phyloP scores from a whole-genome alignment of 2,113 vertebrate species.

The Triplophysa rosa region DNA sequence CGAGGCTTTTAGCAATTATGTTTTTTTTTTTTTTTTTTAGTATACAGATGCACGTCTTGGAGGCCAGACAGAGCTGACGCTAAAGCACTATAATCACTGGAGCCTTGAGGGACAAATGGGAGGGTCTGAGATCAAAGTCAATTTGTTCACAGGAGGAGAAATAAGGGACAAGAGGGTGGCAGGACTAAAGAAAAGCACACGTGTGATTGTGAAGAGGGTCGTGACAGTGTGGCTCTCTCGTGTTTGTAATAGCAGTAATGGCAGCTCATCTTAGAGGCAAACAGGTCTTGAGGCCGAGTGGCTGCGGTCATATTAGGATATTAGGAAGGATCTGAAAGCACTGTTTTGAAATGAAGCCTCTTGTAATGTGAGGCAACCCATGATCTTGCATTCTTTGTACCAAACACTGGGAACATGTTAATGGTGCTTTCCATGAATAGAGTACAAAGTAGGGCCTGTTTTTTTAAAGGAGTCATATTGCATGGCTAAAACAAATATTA shows the following conservation, averaged over 20 bases:
- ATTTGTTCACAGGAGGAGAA: constrained; percentile 44
- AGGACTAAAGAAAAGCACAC: constrained; percentile 53
- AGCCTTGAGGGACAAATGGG: constrained; percentile 60
- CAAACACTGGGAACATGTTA: no score
- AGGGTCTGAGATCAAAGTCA: constrained; percentile 64
- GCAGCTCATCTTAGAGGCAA: constrained; percentile 9
- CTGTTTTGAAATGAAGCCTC: neutral
- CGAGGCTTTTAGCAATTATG: constrained; percentile 65
- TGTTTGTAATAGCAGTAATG: constrained; percentile 33
- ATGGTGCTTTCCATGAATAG: no score
- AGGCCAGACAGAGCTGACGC: constrained; percentile 52
- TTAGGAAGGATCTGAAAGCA: neutral
- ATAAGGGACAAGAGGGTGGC: neutral
- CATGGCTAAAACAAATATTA: no score
- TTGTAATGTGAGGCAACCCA: neutral
- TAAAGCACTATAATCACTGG: constrained; percentile 67
- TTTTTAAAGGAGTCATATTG: no score
- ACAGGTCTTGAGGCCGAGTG: neutral
- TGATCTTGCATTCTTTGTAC: neutral
- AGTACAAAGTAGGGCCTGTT: no score
- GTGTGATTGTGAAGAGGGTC: constrained; percentile 51
- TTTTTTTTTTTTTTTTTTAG: constrained; percentile 70
- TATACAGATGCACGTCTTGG: constrained; percentile 56
- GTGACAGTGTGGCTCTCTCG: neutral
- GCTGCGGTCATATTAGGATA: neutral